Conservation (phyloP, 2,113 vertebrate genomes). For the Myrmophylax atrothorax region DNA sequence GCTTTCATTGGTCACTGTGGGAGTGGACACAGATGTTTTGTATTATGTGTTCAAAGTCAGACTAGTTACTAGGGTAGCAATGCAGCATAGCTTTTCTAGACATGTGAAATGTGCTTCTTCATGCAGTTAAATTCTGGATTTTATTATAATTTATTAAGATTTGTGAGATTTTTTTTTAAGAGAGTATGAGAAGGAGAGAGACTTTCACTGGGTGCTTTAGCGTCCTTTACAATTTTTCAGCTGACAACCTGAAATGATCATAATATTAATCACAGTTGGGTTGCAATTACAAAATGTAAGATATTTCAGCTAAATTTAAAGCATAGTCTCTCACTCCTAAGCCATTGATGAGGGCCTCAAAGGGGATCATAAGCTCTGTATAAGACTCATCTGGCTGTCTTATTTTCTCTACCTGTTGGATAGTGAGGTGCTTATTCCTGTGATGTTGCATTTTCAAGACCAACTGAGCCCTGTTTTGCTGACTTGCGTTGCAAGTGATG, state of each 20-base stretch:
- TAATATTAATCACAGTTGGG: neutral
- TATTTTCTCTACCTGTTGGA: neutral
- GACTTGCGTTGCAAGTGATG: neutral
- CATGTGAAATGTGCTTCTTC: neutral
- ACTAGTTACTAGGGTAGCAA: constrained; percentile 16
- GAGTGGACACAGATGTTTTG: constrained; percentile 76
- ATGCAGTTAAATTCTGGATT: constrained; percentile 1
- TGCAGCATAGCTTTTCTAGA: neutral
- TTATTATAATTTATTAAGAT: neutral
- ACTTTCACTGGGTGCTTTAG: neutral
- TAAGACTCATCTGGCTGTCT: neutral
- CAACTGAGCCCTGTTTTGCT: neutral
- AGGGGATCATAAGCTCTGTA: too few relatives aligned
- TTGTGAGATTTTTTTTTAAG: neutral
- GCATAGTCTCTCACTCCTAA: neutral
- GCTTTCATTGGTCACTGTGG: constrained; percentile 70
- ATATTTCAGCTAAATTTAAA: neutral
- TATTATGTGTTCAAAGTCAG: constrained; percentile 64
- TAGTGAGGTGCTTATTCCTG: neutral
- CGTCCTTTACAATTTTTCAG: neutral
- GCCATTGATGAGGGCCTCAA: neutral
- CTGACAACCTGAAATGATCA: neutral
- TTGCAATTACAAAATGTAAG: neutral
- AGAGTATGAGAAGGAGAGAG: neutral
- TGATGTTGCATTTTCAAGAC: rapidly evolving